Evolutionary conservation across 2,113 vertebrate species (phyloP), one percentile per base, ranked within the genome.

Genomic region (Gobio gobio): DNA sequence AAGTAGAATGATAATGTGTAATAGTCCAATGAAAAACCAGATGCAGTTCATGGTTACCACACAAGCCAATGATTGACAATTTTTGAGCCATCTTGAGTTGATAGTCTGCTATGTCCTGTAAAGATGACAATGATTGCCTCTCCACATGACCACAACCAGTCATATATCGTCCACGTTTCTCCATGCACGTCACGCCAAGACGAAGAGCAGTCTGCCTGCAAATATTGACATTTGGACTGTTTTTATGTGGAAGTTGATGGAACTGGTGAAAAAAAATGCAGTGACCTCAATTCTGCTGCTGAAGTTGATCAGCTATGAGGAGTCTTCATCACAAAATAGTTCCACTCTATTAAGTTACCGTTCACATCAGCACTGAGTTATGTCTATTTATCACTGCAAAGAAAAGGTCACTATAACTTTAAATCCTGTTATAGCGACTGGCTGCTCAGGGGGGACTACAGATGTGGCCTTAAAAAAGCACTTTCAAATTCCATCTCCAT

Each of bases 321-420:
- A 79, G 63, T 72, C 76, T 45, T 85, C 74, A 83, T 83, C 80
- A 83, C 76, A 45, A 85, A 85, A 78, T 22, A 43, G 79, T 80
- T 86, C 75, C 84, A 43, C 56, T 56, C 66, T 81, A 88, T 88
- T 83, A 86, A 79, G 49, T 70, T 59, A 66, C 75, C 12, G 0
- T 79, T 79, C 51, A 61, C 68, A 29, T 68, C 29, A 40, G n/a
- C 33, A 61, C 66, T 64, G 33, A 75, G 68, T 63, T 64, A 59
- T 56, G 79, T 14, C 22, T 82, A 72, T 83, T 79, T 68, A 56
- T 88, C 79, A 47, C 61, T 59, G 66, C 66, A 40, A 76, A 63
- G 54, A 64, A 82, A 70, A 66, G 54, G 43, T 80, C 43, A 49
- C 79, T 64, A 3, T 59, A 72, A 68, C n/a, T 66, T 80, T 40